Evolutionary conservation across 2,113 vertebrate genomes (phyloP), one percentile per base, ranked within the genome.

Genomic region (Stomatorhinus ivindoensis): DNA sequence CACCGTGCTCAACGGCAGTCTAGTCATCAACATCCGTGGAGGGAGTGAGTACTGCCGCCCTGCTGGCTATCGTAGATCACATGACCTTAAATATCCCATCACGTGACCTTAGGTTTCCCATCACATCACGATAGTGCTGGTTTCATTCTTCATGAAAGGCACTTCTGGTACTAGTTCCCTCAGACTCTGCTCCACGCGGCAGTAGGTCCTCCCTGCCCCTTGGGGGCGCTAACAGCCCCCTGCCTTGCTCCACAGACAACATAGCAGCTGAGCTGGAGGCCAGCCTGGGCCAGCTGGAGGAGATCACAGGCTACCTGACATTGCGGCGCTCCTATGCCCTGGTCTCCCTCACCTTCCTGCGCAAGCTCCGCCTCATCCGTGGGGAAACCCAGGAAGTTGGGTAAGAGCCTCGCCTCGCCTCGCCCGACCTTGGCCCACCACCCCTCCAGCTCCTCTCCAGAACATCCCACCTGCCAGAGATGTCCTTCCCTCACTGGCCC

Each of bases 201-300:
- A 9, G 42, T 39, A 39, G 69, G 17, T 31, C 15, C 19, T 21
- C 35, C 80, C 44, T 5, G 42, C 7, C 17, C 35, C 19, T 83
- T 44, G 76, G 35, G 76, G 39, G 76, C 0, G 76, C 15, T 44
- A 47, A 84, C 19, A 10, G 24, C 24, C 19, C 39, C 35, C 50
- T 42, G 11, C 35, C 7, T 44, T 46, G 17, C 7, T 92, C 53
- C 86, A 91, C 58, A 99, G 98, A 97, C 93, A 99, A 99, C 94
- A 97, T 99, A 89, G 98, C 97, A 0, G 96, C 97, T 0, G 98
- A 99, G 91, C 94, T 99, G 89, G 98, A 99, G 92, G 96, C 98
- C 0, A 99, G 97, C 92, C 96, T 99, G 21, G 98, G 98, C 42
- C 96, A 99, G 93, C 95, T 99, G 87, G 98, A 99, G 90, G 98